Conservation (phyloP, 2,113 vertebrate genomes). For the Ranitomeya variabilis region DNA sequence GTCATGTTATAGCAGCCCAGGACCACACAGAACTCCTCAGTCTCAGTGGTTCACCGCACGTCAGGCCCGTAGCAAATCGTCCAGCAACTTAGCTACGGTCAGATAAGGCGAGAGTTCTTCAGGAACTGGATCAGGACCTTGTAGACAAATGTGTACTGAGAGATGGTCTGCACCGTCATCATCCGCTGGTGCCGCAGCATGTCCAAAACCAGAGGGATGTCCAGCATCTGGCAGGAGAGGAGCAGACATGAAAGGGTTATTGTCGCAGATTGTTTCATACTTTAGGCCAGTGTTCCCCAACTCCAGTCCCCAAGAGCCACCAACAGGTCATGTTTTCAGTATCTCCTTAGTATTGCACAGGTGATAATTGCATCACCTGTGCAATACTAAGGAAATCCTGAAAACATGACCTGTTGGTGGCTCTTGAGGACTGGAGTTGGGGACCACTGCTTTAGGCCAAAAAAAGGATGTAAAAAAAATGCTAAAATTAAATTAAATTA, state of each 20-base stretch:
- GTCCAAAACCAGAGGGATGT: conserved; percentile 83
- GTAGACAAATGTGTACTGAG: conserved; percentile 95
- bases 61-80: background rate
- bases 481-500: too few species aligned
- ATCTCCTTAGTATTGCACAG: too few species aligned
- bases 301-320: too few species aligned
- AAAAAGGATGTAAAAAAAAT: too few species aligned
- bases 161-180: conserved; percentile 95
- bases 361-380: too few species aligned
- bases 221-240: conserved; percentile 74
- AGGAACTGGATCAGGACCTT: conserved; percentile 94
- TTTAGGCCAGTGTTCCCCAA: too few species aligned
- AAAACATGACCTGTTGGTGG: too few species aligned
- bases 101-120: conserved; percentile 93
- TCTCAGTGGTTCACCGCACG: background rate
- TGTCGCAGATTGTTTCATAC: background rate
- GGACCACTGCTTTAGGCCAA: too few species aligned
- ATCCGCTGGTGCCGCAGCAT: conserved; percentile 89
- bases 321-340: too few species aligned
- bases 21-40: background rate
- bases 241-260: background rate
- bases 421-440: too few species aligned
- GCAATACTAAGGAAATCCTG: too few species aligned
- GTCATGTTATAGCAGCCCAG: background rate
- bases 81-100: conserved; percentile 57